Percentiles rank a stretch among this genome's conserved stretches.
phyloP scores from a whole-genome alignment of 2,113 vertebrate species.

The Emydocephalus ijimae region DNA sequence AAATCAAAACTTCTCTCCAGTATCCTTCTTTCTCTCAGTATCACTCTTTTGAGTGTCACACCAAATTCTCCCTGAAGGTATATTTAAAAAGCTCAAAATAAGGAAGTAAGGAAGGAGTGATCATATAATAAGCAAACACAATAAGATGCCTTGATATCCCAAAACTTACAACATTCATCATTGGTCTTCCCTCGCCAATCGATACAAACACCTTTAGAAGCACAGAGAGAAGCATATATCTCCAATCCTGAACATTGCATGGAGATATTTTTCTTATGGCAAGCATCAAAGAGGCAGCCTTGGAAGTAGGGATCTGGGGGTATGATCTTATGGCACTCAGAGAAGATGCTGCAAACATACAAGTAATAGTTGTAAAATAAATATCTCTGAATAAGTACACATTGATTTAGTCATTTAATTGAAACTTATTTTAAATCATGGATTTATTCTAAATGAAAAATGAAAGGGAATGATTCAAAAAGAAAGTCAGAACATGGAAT shows the following conservation, averaged over 20 bases:
- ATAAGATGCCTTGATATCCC: neutral
- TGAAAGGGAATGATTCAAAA: neutral
- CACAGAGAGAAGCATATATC: constrained; percentile 80
- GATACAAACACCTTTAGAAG: constrained; percentile 72
- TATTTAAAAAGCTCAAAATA: neutral
- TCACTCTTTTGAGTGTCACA: neutral
- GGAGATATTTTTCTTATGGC: constrained; percentile 26
- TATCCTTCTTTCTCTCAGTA: neutral
- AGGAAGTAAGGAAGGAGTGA: neutral
- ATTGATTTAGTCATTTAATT: neutral
- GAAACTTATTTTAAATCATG: neutral
- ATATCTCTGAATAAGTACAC: neutral
- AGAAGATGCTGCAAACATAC: constrained; percentile 73
- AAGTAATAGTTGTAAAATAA: neutral
- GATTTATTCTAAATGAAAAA: neutral
- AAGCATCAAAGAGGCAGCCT: constrained; percentile 75
- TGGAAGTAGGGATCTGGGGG: constrained; percentile 64
- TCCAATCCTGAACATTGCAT: constrained; percentile 77
- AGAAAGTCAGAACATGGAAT: neutral
- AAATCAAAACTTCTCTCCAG: neutral
- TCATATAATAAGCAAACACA: neutral
- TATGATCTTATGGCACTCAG: constrained; percentile 65
- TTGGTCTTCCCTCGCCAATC: constrained; percentile 80
- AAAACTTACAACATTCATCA: constrained; percentile 76
- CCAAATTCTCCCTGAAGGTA: neutral